phyloP scores from a whole-genome alignment of 2,113 vertebrate species.

The Melanocharis versteri region DNA sequence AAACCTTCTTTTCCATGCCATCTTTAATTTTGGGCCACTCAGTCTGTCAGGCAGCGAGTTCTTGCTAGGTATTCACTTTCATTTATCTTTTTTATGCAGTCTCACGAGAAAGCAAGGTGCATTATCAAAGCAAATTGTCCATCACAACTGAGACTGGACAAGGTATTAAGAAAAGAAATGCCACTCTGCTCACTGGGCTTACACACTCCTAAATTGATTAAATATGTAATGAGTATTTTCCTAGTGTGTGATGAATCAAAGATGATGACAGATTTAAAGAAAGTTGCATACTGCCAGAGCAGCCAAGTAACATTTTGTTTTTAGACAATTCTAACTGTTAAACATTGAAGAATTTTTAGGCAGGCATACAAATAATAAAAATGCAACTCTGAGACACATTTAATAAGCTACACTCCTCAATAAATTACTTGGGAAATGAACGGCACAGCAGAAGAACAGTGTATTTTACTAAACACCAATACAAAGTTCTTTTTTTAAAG shows the following conservation, averaged over 20 bases:
- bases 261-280: neutral
- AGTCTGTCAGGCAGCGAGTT: neutral
- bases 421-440: neutral
- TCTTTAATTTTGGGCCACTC: neutral
- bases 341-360: neutral
- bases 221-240: neutral
- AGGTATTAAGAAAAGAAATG: neutral
- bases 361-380: neutral
- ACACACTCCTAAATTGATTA: neutral
- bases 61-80: neutral
- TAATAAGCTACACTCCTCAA: neutral
- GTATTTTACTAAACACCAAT: neutral
- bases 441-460: neutral
- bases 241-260: neutral
- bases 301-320: neutral
- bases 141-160: neutral
- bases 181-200: neutral
- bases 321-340: neutral
- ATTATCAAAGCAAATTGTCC: neutral
- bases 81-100: neutral
- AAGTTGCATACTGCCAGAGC: neutral
- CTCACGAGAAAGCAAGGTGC: neutral
- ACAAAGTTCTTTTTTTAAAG: neutral
- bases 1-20: neutral
- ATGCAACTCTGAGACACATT: neutral